Base-by-base conservation (phyloP, 2,113 vertebrate species). In the Megatriorchis doriae region DNA sequence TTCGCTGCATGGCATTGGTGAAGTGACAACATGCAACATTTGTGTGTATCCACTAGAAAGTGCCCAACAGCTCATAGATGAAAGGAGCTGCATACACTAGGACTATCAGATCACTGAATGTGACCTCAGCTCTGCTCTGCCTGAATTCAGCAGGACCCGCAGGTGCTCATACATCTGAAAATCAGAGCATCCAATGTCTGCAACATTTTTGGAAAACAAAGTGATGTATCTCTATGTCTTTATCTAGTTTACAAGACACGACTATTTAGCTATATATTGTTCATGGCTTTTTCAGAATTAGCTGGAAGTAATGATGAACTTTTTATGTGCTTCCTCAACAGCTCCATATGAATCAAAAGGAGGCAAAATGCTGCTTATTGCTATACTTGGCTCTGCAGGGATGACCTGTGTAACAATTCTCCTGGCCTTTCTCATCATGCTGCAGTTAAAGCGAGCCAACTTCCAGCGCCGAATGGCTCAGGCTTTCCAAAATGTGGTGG, bases 331-430 rank as follows among this genome's bases (percentile, higher is more conserved):
- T 89, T 90, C 40, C 26, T 81, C 16, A 45, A 74, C 96, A 98
- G 98, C 81, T 72, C 45, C 88, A 13, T 65, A 86, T 58, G 98
- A 98, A 72, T 92, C 98, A 4, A 98, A 98, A 79, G 98, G 98
- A 38, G 96, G 98, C 27, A 98, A 98, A 96, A 98, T 99, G 98
- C 97, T 99, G 81, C 98, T 99, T n/a, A 98, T 98, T 86, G 99
- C 99, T 42, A 99, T 99, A 65, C 98, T 99, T 43, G 99, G 99
- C n/a, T 99, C 99, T 1, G 99, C 98, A 67, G 99, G 98, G 23
- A 99, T 99, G 99, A 99, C 99, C 29, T 99, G 99, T 88, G 95
- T 99, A 78, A 99, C 99, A 2, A 98, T 99, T 90, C 98, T 99
- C 20, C 87, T 99, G 82, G 98, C 98, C 81, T 99, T 99, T 96